Percentiles rank a stretch among this genome's conserved stretches.
Conservation (phyloP, 2,888 invertebrate species). For the Noctua janthe region DNA sequence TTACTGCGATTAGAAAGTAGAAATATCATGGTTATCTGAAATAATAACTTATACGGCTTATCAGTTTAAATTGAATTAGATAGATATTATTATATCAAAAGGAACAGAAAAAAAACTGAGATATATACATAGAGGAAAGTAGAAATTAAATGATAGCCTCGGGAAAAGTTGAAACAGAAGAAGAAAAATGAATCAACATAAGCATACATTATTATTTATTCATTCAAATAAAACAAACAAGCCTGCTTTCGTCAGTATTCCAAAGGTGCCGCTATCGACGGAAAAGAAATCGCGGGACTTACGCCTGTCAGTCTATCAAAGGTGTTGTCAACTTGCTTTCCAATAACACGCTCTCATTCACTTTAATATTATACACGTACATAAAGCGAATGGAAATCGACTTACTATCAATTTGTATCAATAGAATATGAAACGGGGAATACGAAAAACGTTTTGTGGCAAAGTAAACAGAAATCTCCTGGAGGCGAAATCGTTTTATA, state of each 20-base stretch:
- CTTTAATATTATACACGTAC: constrained; percentile 56
- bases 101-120: neutral
- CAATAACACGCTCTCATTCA: constrained; percentile 59
- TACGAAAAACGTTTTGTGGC: constrained; percentile 77
- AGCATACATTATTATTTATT: constrained; percentile 15
- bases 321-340: constrained; percentile 51
- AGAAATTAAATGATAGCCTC: neutral
- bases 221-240: constrained; percentile 23
- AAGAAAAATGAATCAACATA: constrained; percentile 20
- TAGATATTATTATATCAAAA: neutral
- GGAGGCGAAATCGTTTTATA: constrained; percentile 85
- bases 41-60: neutral
- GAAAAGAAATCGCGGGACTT: constrained; percentile 47
- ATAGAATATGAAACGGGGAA: constrained; percentile 76
- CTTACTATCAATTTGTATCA: constrained; percentile 76
- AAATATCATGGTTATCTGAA: neutral
- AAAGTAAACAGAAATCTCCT: constrained; percentile 85
- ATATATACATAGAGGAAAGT: neutral
- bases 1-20: neutral
- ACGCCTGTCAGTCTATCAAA: constrained; percentile 63
- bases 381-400: constrained; percentile 65
- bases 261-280: constrained; percentile 1
- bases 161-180: neutral
- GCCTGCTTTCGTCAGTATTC: constrained; percentile 6
- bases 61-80: neutral